These are phyloP conservation scores for Otis tarda DNA, from an alignment of 2,113 vertebrate species.

Conservation along the genomic window DNA sequence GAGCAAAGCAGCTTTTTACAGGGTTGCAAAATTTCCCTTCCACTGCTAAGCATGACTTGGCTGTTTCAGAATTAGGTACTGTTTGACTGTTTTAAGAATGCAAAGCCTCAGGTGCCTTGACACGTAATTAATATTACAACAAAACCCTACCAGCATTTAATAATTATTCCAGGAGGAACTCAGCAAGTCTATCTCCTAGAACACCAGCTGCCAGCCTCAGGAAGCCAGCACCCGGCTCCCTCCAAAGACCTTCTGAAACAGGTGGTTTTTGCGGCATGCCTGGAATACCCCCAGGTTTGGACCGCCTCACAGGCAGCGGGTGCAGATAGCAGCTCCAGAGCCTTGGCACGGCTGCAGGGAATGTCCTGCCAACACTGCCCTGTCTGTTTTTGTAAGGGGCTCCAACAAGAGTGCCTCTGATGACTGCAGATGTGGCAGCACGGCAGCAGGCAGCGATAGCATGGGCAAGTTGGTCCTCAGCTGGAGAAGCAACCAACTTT, in stretches of 20 bases:
- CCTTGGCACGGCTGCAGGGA: not conserved
- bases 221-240: not conserved
- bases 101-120: not conserved
- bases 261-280: not conserved
- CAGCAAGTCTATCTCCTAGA: not conserved
- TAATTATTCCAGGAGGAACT: constrained; percentile 29
- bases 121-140: constrained; percentile 30
- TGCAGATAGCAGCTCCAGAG: constrained; percentile 14
- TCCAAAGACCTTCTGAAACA: not conserved
- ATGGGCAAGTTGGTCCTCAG: not conserved
- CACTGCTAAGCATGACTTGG: not conserved
- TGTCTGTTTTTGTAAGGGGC: not conserved
- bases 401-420: not conserved
- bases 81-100: constrained; percentile 28
- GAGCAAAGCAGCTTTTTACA: not conserved
- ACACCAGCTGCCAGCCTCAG: not conserved
- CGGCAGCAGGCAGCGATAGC: not conserved
- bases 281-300: constrained; percentile 6
- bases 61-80: not conserved
- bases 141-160: not conserved
- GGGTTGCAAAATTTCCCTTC: not conserved
- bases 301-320: not conserved
- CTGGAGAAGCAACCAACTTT: not conserved
- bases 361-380: not conserved
- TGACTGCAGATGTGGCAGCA: not conserved